phyloP scores from a whole-genome alignment of 1,140 invertebrate genomes.

The Drosophila virilis region DNA sequence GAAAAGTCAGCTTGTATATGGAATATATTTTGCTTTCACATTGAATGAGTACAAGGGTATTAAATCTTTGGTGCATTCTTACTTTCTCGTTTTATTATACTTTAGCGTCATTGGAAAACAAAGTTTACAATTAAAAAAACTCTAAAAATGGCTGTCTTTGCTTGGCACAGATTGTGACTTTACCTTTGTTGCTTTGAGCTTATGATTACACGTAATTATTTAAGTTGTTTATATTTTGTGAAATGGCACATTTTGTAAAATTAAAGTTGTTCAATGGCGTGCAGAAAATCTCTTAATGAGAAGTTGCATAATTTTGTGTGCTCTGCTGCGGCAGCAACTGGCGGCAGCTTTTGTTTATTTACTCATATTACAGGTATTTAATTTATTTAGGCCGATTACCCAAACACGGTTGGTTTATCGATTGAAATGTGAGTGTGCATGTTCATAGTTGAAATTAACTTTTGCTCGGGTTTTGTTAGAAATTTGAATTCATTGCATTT shows the following conservation, averaged over 20 bases:
- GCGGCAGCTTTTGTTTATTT: conserved; percentile 45
- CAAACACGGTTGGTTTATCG: conserved; percentile 24
- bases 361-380: conserved; percentile 56
- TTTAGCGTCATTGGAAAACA: no score
- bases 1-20: no score
- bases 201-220: conserved; percentile 42
- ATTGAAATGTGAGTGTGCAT: conserved; percentile 43
- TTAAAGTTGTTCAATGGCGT: conserved; percentile 30
- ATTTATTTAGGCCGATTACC: conserved; percentile 39
- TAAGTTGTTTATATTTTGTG: conserved; percentile 51
- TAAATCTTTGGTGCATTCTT: no score
- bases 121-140: background rate
- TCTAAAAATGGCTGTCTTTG: background rate
- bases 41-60: no score
- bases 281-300: conserved; percentile 55
- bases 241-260: conserved; percentile 26
- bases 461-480: conserved; percentile 14
- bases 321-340: conserved; percentile 7
- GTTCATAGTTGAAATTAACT: conserved; percentile 49
- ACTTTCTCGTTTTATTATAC: no score
- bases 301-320: conserved; percentile 43
- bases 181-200: background rate
- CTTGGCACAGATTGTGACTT: conserved; percentile 10
- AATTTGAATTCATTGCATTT: conserved; percentile 49
- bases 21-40: no score